phyloP scores from a whole-genome alignment of 2,797 vertebrate genomes.

The Cirrhinus molitorella region DNA sequence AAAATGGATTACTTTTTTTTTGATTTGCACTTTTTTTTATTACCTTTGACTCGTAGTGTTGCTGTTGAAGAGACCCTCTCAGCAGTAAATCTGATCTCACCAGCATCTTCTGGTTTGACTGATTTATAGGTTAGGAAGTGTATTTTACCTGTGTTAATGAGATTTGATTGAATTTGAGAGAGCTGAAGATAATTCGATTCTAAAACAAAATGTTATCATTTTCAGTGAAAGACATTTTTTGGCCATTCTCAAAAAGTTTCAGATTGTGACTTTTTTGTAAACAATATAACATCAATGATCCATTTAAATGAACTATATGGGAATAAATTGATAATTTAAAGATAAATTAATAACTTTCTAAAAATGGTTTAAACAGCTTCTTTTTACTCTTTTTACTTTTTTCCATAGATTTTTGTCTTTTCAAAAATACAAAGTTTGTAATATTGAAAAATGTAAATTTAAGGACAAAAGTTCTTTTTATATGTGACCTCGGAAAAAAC shows the following conservation, averaged over 20 bases:
- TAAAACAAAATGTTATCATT: not conserved
- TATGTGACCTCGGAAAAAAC: no score
- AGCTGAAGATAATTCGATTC: not conserved
- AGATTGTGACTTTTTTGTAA: not conserved
- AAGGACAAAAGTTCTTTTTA: not conserved
- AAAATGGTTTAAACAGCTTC: not conserved
- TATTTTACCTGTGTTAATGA: conserved; percentile 80
- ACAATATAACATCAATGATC: not conserved
- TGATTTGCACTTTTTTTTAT: not conserved
- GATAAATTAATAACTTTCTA: not conserved
- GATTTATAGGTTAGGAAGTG: conserved; percentile 83
- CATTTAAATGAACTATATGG: not conserved
- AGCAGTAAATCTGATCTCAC: conserved; percentile 90
- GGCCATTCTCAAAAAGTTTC: not conserved
- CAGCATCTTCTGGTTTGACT: conserved; percentile 86
- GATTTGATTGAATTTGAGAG: conserved; percentile 18
- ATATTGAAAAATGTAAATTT: not conserved
- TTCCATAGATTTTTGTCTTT: not conserved
- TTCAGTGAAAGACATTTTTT: not conserved
- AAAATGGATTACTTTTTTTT: not conserved
- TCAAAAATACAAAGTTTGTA: not conserved
- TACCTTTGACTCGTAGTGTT: conserved; percentile 89
- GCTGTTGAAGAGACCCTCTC: conserved; percentile 89
- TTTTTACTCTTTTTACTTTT: not conserved
- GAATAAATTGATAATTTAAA: not conserved